These are phyloP conservation scores for Ictidomys tridecemlineatus DNA, from an alignment of 2,113 vertebrate species.

Conservation along the genomic window DNA sequence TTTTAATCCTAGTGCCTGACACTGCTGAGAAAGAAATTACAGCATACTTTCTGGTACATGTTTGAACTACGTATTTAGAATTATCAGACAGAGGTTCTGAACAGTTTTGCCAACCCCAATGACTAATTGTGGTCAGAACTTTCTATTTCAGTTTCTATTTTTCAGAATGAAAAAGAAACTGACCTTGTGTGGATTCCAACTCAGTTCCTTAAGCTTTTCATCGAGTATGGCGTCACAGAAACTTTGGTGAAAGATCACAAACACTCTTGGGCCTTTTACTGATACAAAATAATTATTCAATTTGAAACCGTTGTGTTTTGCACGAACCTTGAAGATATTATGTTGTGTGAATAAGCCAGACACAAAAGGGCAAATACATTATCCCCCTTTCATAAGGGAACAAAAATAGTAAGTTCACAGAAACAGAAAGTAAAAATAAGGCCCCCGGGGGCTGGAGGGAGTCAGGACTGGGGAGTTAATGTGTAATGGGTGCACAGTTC, in stretches of 20 bases:
- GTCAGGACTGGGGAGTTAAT: background rate
- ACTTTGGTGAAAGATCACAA: background rate
- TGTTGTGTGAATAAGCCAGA: background rate
- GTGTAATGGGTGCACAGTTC: background rate
- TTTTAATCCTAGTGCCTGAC: background rate
- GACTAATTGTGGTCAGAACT: background rate
- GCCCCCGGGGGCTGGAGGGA: background rate
- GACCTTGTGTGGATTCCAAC: accelerated
- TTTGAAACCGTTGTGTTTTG: background rate
- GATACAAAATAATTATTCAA: background rate
- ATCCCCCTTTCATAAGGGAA: background rate
- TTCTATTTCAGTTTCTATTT: background rate
- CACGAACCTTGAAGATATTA: background rate
- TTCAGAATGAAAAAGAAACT: background rate
- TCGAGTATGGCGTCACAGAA: background rate
- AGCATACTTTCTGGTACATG: background rate
- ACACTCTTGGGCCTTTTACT: background rate
- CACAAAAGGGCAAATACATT: background rate
- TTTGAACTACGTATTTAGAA: background rate
- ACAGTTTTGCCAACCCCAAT: background rate
- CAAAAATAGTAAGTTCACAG: background rate
- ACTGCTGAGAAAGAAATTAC: background rate
- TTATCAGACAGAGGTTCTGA: background rate
- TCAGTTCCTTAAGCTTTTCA: background rate
- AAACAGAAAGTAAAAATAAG: background rate